Percentiles rank a stretch among this genome's conserved stretches.
phyloP scores from a whole-genome alignment of 2,888 invertebrate genomes.

The Agrotis clavis region DNA sequence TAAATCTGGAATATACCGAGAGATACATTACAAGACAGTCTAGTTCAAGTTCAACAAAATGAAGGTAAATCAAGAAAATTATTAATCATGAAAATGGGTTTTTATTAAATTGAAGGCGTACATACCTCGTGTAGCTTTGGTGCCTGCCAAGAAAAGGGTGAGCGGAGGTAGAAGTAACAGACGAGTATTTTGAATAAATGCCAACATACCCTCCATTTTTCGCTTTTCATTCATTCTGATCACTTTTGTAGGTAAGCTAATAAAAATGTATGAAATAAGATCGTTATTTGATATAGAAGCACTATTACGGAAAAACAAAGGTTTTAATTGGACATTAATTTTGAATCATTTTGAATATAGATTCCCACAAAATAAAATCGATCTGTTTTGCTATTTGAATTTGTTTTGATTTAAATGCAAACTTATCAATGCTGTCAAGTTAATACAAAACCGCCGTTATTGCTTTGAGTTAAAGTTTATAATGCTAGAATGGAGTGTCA shows the following conservation, averaged over 20 bases:
- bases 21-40: constrained; percentile 56
- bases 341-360: constrained; percentile 34
- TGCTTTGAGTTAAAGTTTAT: rapidly evolving
- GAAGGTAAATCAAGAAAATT: constrained; percentile 77
- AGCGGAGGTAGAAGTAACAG: constrained; percentile 71
- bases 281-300: neutral
- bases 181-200: constrained; percentile 59
- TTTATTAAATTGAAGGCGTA: constrained; percentile 68
- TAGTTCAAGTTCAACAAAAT: constrained; percentile 62
- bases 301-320: constrained; percentile 6
- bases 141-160: constrained; percentile 68
- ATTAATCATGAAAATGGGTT: constrained; percentile 61
- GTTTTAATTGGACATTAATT: neutral
- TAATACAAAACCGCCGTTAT: constrained; percentile 27
- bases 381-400: constrained; percentile 35
- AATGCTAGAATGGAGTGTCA: neutral
- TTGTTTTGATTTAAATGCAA: constrained; percentile 39
- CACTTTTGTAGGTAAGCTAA: constrained; percentile 34
- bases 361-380: constrained; percentile 19
- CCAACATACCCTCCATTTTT: constrained; percentile 70
- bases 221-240: constrained; percentile 32
- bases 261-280: neutral
- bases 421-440: neutral
- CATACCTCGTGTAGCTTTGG: constrained; percentile 81
- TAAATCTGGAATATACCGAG: constrained; percentile 65